These are phyloP conservation scores for Pangasius macronema DNA, from an alignment of 2,797 vertebrate species.

Conservation along the genomic window DNA sequence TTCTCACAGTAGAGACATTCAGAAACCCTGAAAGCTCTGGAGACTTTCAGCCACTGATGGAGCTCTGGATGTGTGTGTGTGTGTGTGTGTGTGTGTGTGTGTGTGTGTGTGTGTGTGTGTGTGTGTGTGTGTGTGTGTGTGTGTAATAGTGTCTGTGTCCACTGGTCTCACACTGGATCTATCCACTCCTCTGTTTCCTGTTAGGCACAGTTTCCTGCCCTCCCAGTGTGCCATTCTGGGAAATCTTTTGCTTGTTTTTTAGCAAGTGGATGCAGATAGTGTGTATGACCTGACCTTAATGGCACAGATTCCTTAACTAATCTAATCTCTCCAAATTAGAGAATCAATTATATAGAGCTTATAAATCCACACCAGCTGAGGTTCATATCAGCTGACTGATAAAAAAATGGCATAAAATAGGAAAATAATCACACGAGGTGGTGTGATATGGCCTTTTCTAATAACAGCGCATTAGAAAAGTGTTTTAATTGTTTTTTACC, in stretches of 20 bases:
- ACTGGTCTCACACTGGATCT: constrained; percentile 21
- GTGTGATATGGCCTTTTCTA: neutral
- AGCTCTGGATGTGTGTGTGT: neutral
- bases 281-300: constrained; percentile 21
- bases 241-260: constrained; percentile 33
- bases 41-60: constrained; percentile 39
- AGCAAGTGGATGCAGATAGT: constrained; percentile 29
- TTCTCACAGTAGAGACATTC: constrained; percentile 46
- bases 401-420: neutral
- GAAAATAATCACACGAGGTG: neutral
- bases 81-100: constrained; percentile 5
- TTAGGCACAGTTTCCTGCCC: constrained; percentile 45
- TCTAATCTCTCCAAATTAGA: neutral
- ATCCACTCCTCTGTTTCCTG: constrained; percentile 47
- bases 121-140: constrained; percentile 2
- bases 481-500: neutral
- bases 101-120: neutral
- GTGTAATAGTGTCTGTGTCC: constrained; percentile 20
- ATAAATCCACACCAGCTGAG: neutral
- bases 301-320: neutral
- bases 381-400: neutral
- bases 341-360: neutral
- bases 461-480: neutral
- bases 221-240: constrained; percentile 39
- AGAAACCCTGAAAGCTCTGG: constrained; percentile 39